These are phyloP conservation scores for Phalacrocorax aristotelis DNA, from an alignment of 2,113 vertebrate genomes.

Conservation along the genomic window DNA sequence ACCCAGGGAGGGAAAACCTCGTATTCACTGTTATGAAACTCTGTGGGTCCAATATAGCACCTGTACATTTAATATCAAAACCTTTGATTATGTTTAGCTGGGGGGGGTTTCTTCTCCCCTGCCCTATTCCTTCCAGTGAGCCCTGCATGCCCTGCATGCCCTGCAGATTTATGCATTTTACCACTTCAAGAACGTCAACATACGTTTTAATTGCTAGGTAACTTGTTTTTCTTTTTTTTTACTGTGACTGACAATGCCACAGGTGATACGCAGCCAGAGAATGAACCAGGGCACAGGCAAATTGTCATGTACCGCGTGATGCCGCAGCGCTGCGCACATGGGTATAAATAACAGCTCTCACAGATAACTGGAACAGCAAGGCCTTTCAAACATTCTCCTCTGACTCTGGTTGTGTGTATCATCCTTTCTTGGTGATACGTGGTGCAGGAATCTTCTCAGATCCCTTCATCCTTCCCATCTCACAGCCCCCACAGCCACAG, in stretches of 20 bases:
- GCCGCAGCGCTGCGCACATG: rapidly evolving
- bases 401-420: neutral
- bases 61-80: constrained; percentile 26
- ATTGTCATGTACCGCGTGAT: neutral
- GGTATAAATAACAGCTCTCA: neutral
- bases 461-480: neutral
- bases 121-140: neutral
- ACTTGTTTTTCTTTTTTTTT: neutral
- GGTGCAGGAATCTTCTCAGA: neutral
- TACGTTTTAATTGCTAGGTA: constrained; percentile 9
- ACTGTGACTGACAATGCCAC: neutral
- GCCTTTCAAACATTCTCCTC: neutral
- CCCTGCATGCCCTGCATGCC: neutral
- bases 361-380: neutral
- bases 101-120: constrained; percentile 3
- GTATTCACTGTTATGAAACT: constrained; percentile 20
- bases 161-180: constrained; percentile 27
- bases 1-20: constrained; percentile 1
- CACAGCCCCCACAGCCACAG: rapidly evolving
- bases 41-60: constrained; percentile 18
- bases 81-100: constrained; percentile 36
- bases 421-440: neutral
- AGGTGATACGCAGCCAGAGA: neutral
- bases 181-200: neutral
- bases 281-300: neutral